These are phyloP conservation scores for Chironomus striatipennis DNA, from an alignment of 1,140 invertebrate genomes.

Conservation along the genomic window DNA sequence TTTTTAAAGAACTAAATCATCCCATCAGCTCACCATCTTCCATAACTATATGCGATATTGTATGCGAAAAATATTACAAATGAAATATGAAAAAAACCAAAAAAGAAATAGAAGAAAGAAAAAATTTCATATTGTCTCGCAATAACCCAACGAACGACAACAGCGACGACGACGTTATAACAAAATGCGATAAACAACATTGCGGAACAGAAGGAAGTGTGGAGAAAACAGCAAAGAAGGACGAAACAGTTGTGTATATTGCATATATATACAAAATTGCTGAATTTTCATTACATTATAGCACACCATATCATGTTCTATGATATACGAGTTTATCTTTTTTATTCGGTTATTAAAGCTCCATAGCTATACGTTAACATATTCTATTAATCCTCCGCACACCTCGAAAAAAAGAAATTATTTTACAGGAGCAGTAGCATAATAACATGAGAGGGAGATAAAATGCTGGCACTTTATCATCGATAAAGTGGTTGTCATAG, in stretches of 20 bases:
- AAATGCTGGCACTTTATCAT: constrained; percentile 19
- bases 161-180: no score
- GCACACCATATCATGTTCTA: neutral
- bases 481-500: constrained; percentile 19
- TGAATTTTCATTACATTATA: constrained; percentile 6
- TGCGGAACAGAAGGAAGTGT: neutral
- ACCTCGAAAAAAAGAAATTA: neutral
- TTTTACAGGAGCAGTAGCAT: neutral
- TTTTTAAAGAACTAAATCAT: no score
- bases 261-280: neutral
- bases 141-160: neutral
- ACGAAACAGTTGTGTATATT: neutral
- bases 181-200: neutral
- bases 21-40: no score
- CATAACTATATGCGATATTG: no score
- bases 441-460: neutral
- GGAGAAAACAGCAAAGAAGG: neutral
- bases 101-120: neutral
- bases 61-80: no score
- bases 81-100: neutral
- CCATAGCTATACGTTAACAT: neutral
- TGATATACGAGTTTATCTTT: neutral
- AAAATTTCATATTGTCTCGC: neutral
- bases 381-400: constrained; percentile 2
- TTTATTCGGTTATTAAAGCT: neutral